These are phyloP conservation scores for Stictocephala bisonia DNA, from an alignment of 2,888 invertebrate species.

Conservation along the genomic window DNA sequence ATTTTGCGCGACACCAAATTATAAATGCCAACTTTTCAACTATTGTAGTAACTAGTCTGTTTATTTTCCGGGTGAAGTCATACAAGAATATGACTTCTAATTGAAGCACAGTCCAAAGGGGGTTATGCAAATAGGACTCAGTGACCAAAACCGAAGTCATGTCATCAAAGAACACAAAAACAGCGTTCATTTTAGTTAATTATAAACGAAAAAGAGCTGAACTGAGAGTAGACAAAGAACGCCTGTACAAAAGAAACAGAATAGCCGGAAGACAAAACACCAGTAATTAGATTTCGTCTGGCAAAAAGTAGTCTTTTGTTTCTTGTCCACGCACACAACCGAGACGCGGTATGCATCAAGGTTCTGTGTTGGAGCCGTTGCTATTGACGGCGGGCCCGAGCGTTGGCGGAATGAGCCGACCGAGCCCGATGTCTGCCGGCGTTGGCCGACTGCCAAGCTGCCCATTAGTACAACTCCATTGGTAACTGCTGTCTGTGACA, in stretches of 20 bases:
- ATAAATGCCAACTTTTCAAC: too few relatives aligned
- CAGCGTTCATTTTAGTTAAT: too few relatives aligned
- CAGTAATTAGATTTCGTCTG: conserved; percentile 39
- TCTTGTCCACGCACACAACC: neutral
- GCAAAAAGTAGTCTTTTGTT: conserved; percentile 35
- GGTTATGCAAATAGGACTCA: neutral
- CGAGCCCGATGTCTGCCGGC: neutral
- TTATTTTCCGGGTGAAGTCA: too few relatives aligned
- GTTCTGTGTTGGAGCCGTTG: conserved; percentile 15
- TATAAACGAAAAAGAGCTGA: conserved; percentile 11
- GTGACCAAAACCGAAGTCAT: too few relatives aligned
- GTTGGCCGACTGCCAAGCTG: neutral
- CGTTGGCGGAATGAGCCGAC: neutral
- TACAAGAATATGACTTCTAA: too few relatives aligned
- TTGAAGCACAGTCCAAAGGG: neutral
- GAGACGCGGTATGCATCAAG: conserved; percentile 32
- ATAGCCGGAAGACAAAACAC: conserved; percentile 29
- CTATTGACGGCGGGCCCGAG: conserved; percentile 21
- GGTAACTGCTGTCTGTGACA: neutral
- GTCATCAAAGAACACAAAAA: too few relatives aligned
- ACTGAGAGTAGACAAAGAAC: conserved; percentile 15
- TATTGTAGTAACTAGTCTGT: too few relatives aligned
- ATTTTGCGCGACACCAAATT: too few relatives aligned
- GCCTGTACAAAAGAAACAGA: neutral
- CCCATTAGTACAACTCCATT: conserved; percentile 38